Percentiles rank a stretch among this genome's conserved stretches.
phyloP scores from a whole-genome alignment of 53 echinoderm and acorn worm species.

The Stichopus horrens region DNA sequence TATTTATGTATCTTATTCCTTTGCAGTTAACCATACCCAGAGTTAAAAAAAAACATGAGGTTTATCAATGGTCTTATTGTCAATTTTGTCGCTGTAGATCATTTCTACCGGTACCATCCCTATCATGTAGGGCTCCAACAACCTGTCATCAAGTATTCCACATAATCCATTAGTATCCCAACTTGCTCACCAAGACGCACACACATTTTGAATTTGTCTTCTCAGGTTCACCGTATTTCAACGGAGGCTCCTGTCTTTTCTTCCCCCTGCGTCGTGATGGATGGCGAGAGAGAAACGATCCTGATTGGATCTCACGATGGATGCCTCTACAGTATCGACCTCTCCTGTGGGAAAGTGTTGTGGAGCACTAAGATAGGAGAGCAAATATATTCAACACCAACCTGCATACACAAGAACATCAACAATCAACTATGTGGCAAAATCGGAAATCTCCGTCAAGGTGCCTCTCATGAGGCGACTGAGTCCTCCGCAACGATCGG shows the following conservation, averaged over 20 bases:
- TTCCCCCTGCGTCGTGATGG: constrained; percentile 57
- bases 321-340: constrained; percentile 68
- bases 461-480: neutral
- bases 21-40: no score
- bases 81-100: no score
- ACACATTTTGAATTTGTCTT: neutral
- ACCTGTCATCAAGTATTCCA: no score
- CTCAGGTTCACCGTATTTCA: neutral
- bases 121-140: no score
- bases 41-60: no score
- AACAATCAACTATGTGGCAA: neutral
- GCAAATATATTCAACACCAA: constrained; percentile 75
- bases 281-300: constrained; percentile 13
- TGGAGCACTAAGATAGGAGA: constrained; percentile 43
- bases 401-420: constrained; percentile 40
- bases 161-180: no score
- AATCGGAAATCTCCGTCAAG: neutral
- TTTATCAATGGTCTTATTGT: no score
- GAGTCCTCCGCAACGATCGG: neutral
- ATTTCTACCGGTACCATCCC: no score
- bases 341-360: constrained; percentile 49
- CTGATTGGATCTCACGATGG: constrained; percentile 88
- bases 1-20: no score
- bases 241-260: constrained; percentile 78
- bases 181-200: no score